Conservation (phyloP, 2,888 invertebrate species). For the Eustalomyia histrio region DNA sequence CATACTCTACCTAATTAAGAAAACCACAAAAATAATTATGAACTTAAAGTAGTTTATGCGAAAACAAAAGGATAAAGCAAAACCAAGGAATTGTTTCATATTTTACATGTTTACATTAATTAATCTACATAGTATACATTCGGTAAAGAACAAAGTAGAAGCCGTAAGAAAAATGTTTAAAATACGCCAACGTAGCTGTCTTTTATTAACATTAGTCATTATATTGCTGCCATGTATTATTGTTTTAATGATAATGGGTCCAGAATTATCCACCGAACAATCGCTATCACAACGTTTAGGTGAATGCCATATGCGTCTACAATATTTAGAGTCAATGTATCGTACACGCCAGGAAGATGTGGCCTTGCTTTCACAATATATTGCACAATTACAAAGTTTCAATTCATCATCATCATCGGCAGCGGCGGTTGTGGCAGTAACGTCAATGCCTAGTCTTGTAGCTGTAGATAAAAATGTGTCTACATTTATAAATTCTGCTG, state of each 20-base stretch:
- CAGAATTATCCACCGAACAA: constrained; percentile 84
- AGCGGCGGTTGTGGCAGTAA: constrained; percentile 21
- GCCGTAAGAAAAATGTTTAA: constrained; percentile 59
- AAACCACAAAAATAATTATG: not conserved
- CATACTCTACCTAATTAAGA: not conserved
- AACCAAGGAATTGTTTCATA: constrained; percentile 12
- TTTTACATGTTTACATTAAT: no score
- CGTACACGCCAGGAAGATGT: constrained; percentile 88
- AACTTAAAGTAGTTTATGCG: no score
- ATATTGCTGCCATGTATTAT: constrained; percentile 82
- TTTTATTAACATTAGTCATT: constrained; percentile 81
- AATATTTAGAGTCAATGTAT: constrained; percentile 89
- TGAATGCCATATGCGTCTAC: constrained; percentile 88
- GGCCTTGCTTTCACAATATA: constrained; percentile 84
- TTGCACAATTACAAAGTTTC: constrained; percentile 77
- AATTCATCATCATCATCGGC: constrained; percentile 65
- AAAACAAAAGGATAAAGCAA: not conserved
- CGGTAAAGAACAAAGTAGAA: not conserved
- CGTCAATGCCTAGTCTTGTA: constrained; percentile 12
- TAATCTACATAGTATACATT: not conserved
- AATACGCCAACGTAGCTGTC: constrained; percentile 81
- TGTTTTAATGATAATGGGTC: constrained; percentile 76
- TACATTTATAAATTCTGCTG: constrained; percentile 43
- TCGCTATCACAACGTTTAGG: constrained; percentile 85
- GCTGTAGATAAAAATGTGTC: constrained; percentile 66